A percentile compares a stretch with the other conserved stretches of the same genome.
Conservation (phyloP, 2,888 invertebrate species). For the Monopis laevigella region DNA sequence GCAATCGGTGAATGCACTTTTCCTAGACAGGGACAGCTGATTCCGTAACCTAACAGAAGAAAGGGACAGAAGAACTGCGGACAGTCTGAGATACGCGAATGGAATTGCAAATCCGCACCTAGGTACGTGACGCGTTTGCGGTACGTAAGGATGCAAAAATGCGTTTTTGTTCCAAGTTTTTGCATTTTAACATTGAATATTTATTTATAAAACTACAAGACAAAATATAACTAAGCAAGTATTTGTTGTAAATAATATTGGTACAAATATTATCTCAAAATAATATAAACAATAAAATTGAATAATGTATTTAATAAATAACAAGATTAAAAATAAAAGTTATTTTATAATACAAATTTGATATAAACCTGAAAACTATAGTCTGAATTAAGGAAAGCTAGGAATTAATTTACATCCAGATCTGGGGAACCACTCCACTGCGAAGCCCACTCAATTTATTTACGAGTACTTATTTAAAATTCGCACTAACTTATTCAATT, state of each 20-base stretch:
- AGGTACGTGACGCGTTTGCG: slow-evolving; percentile 9
- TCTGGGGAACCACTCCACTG: not conserved
- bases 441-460: slow-evolving; percentile 6
- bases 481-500: slow-evolving; percentile 10
- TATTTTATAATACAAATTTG: no score
- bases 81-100: slow-evolving; percentile 42
- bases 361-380: not conserved
- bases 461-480: slow-evolving; percentile 12
- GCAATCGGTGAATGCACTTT: slow-evolving; percentile 39
- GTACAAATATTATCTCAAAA: no score
- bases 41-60: slow-evolving; percentile 20
- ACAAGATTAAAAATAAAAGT: no score
- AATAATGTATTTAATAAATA: no score
- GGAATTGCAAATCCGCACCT: slow-evolving; percentile 47
- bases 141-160: not conserved
- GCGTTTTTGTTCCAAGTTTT: not conserved
- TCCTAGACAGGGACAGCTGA: slow-evolving; percentile 19
- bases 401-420: slow-evolving; percentile 3
- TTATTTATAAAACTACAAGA: no score
- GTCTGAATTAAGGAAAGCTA: not conserved
- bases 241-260: no score
- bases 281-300: no score
- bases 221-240: no score
- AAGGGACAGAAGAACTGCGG: slow-evolving; percentile 39
- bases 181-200: no score